Evolutionary conservation across 1,140 invertebrate species (phyloP), one percentile per base, ranked within the genome.

Genomic region (Bactericera cockerelli): DNA sequence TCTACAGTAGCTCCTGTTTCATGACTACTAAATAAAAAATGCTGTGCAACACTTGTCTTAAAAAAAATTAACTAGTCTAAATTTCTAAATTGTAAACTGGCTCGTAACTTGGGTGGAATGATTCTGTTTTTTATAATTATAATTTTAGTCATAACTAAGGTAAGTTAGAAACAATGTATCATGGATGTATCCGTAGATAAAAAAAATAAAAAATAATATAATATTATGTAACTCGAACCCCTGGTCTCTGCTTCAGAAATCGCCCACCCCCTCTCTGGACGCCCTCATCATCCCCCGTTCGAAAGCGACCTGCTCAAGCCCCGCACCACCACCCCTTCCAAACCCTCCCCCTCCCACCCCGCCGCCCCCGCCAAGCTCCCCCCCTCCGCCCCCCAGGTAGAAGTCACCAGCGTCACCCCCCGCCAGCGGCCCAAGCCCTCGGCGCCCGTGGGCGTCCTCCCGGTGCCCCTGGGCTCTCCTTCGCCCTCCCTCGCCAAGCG

Each of bases 351-450:
- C 59, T n/a, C n/a, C n/a, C n/a, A n/a, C 4, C 4, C 13, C 4
- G 4, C 28, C 13, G 66, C 70, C 14, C 55, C 67, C 4, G 65
- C 21, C 19, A 38, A 67, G 65, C 16, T 71, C 59, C 70, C 72
- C 53, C 68, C 74, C 0, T 68, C 75, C 31, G 70, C 75, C 49
- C 69, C 76, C 10, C 70, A 78, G 16, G 61, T 77, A 21, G 77
- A 83, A 66, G 79, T 82, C 55, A 93, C 89, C 2, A 88, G 86
- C 55, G 88, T 93, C 3, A 86, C 84, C 14, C 89, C 89, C 3
- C 73, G 89, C 49, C 87, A 91, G 67, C 75, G 89, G 62, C 89
- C 89, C 11, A 91, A 92, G 67, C 70, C 62, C 67, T 82, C 78
- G 59, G 72, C 75, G 62, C 68, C 69, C 26, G 71, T 73, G 0